phyloP scores from a whole-genome alignment of 1,140 invertebrate genomes.

The Drosophila cardini region DNA sequence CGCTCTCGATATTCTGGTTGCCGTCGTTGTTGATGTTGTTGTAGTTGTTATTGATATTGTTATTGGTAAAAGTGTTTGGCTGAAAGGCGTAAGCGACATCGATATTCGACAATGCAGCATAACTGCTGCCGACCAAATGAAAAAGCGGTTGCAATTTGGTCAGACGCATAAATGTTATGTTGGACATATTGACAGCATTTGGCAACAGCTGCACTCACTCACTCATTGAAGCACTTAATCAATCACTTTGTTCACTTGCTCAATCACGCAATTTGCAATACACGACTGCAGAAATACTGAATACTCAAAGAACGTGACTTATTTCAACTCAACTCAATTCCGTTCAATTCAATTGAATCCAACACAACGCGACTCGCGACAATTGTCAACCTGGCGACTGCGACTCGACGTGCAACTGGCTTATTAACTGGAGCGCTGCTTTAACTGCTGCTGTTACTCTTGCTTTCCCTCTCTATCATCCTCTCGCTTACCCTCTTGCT shows the following conservation, averaged over 20 bases:
- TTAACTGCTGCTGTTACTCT: conserved; percentile 9
- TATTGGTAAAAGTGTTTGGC: conserved; percentile 24
- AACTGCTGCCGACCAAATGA: conserved; percentile 54
- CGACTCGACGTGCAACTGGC: conserved; percentile 41
- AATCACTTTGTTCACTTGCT: conserved; percentile 35
- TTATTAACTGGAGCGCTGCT: conserved; percentile 41
- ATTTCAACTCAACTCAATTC: conserved; percentile 9
- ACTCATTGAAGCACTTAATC: conserved; percentile 32
- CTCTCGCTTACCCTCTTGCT: too few species aligned
- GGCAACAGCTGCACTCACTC: conserved; percentile 25
- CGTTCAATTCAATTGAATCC: background rate
- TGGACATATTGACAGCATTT: conserved; percentile 57
- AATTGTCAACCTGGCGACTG: conserved; percentile 47
- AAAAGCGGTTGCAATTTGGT: conserved; percentile 66
- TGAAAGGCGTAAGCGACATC: conserved; percentile 48
- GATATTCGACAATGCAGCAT: conserved; percentile 55
- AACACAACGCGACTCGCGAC: conserved; percentile 24
- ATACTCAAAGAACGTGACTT: conserved; percentile 42
- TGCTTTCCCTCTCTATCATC: too few species aligned
- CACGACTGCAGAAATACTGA: conserved; percentile 17
- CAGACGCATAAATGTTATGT: conserved; percentile 57
- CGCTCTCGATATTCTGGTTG: conserved; percentile 2
- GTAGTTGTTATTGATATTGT: conserved; percentile 29
- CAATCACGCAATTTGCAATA: conserved; percentile 23
- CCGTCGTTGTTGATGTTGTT: conserved; percentile 18